Base-by-base conservation (phyloP, 2,888 invertebrate genomes). In the Keiferia lycopersicella region DNA sequence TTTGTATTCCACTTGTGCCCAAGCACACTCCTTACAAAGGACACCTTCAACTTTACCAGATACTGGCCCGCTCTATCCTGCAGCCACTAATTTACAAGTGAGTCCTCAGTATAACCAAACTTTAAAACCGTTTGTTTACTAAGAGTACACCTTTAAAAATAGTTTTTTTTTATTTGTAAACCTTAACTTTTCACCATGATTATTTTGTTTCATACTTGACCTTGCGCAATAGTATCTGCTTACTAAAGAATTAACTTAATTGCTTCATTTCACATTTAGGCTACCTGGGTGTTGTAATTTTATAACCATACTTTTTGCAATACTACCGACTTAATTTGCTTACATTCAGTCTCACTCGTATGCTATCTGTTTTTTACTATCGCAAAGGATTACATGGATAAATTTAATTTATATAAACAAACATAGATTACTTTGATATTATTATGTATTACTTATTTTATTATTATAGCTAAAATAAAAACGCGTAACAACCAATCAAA, bases 1-100 rank as follows among this genome's bases (percentile, higher is more conserved):
- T 84, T 87, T 82, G 83, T 87, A 88, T 88, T 89, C 87, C 81
- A 75, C 70, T 71, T 72, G 81, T 80, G 85, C 80, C 76, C 76
- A 73, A 73, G 71, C 75, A 72, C 80, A 72, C 74, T 79, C 80
- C 80, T 82, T 77, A 34, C 71, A 77, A 81, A 83, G 80, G 79
- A 76, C 75, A 66, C 76, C 71, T 67, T 75, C 74, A 74, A 80
- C 80, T 79, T 81, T 80, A 74, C 20, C 50, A 48, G 60, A n/a
- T 45, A 73, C 69, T 45, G 58, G 22, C 58, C 14, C 71, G 22
- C 58, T 34, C 71, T 68, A 69, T 75, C 66, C 71, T 71, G 71
- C 69, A 76, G 70, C 74, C 67, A 69, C 73, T 71, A 62, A 65
- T 62, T 68, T 68, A 69, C 75, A 79, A 66, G 80, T 82, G 76